Percentiles rank a stretch among this genome's conserved stretches.
phyloP scores from a whole-genome alignment of 2,888 invertebrate species.

The Netelia melanura region DNA sequence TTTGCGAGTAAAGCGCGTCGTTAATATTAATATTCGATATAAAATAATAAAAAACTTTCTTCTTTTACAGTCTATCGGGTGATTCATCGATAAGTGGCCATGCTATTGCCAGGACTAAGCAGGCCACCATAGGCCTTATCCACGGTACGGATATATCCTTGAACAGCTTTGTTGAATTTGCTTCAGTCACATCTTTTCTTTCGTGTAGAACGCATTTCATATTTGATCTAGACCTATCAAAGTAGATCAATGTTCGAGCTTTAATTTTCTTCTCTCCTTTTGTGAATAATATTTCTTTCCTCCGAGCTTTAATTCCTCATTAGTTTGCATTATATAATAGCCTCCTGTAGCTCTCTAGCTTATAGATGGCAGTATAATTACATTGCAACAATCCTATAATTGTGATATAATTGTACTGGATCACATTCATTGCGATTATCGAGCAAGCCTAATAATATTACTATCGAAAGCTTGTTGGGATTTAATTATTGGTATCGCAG shows the following conservation, averaged over 20 bases:
- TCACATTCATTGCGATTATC: too few species aligned
- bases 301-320: neutral
- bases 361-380: too few species aligned
- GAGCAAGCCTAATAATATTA: too few species aligned
- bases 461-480: too few species aligned
- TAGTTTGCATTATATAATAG: neutral
- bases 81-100: neutral
- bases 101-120: neutral
- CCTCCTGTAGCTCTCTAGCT: neutral
- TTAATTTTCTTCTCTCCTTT: neutral
- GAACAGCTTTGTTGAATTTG: neutral
- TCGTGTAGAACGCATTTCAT: too few species aligned
- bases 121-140: conserved; percentile 4
- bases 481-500: too few species aligned
- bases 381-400: too few species aligned
- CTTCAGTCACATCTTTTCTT: neutral
- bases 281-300: neutral
- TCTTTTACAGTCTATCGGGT: neutral
- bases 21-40: neutral
- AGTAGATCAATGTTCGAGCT: neutral
- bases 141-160: neutral
- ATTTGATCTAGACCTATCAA: neutral
- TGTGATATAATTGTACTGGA: too few species aligned
- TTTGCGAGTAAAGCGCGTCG: neutral
- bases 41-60: neutral